Conservation (phyloP, 2,888 invertebrate species). For the Pogonocherus hispidulus region DNA sequence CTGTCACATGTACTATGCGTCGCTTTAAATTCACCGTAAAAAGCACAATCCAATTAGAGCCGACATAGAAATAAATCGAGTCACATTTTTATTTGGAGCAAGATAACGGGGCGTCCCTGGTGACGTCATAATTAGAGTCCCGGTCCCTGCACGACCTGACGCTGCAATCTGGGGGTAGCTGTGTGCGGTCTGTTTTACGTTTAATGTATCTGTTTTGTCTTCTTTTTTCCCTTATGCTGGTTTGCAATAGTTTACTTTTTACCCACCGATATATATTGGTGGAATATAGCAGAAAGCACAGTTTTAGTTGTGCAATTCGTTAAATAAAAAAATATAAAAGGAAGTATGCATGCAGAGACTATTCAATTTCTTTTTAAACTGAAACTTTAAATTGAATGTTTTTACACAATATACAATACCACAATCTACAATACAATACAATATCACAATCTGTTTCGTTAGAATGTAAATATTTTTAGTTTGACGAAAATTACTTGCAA, state of each 20-base stretch:
- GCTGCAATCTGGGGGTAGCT: slow-evolving; percentile 25
- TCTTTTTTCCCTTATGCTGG: slow-evolving; percentile 10
- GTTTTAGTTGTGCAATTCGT: too few species aligned
- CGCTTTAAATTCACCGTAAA: slow-evolving; percentile 25
- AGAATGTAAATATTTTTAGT: too few species aligned
- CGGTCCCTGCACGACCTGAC: slow-evolving; percentile 25
- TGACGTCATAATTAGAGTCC: slow-evolving; percentile 34
- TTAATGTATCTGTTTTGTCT: slow-evolving; percentile 28
- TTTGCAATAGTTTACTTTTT: slow-evolving; percentile 14
- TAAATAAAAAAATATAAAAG: too few species aligned
- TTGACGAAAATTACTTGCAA: too few species aligned
- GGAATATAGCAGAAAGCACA: slow-evolving; percentile 12
- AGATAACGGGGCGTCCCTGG: slow-evolving; percentile 29
- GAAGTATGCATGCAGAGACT: too few species aligned
- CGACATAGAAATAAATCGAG: slow-evolving; percentile 24
- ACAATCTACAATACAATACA: too few species aligned
- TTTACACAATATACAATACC: too few species aligned
- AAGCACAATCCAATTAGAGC: slow-evolving; percentile 29
- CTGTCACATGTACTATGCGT: slow-evolving; percentile 11
- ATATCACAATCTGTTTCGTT: too few species aligned
- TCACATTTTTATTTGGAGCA: slow-evolving; percentile 24
- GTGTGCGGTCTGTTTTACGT: slow-evolving; percentile 24
- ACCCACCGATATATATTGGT: slow-evolving; percentile 14
- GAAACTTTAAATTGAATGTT: too few species aligned
- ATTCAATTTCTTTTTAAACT: too few species aligned